phyloP scores from a whole-genome alignment of 2,113 vertebrate species.

The Chamaetylas fuelleborni region DNA sequence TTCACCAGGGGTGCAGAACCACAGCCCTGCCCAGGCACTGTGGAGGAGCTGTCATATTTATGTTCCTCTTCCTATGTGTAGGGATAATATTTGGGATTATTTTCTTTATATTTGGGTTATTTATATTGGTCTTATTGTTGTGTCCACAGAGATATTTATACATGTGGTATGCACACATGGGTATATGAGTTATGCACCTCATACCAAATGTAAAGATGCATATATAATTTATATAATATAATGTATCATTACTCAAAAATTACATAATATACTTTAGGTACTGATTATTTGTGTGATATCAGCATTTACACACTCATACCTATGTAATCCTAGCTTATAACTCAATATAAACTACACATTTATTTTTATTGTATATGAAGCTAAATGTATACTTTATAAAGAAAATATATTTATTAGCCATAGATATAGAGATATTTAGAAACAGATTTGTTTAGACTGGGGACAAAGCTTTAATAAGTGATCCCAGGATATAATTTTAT shows the following conservation, averaged over 20 bases:
- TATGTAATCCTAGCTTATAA: neutral
- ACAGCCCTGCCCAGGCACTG: fast-evolving
- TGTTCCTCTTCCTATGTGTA: neutral
- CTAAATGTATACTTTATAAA: neutral
- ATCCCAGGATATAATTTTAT: neutral
- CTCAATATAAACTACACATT: neutral
- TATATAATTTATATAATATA: neutral
- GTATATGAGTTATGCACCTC: too few species aligned
- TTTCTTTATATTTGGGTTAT: neutral
- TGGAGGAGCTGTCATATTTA: fast-evolving
- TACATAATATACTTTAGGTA: neutral
- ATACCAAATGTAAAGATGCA: fast-evolving
- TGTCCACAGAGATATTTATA: too few species aligned
- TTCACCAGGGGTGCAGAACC: neutral
- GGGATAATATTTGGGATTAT: neutral
- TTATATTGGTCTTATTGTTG: neutral
- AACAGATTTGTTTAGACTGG: neutral
- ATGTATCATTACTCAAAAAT: neutral
- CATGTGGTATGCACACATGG: neutral
- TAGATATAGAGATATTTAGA: neutral
- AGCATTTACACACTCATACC: neutral
- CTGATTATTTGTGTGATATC: neutral
- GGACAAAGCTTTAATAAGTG: neutral
- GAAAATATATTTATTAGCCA: neutral
- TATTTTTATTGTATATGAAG: neutral